These are phyloP conservation scores for Stegostoma tigrinum DNA, from an alignment of 2,113 vertebrate genomes.

Conservation along the genomic window DNA sequence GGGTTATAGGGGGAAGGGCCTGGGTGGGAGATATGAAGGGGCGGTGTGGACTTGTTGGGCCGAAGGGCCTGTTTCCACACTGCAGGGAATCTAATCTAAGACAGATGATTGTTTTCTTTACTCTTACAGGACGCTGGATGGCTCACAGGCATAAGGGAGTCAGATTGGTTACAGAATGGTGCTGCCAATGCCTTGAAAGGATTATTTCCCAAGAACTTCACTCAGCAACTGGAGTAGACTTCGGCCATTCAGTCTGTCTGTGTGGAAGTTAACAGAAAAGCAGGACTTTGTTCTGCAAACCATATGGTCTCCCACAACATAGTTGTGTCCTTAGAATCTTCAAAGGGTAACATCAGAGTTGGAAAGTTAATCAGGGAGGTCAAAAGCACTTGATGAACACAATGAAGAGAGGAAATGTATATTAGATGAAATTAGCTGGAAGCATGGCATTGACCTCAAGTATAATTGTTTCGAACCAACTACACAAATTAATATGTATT, in stretches of 20 bases:
- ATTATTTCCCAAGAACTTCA: constrained; percentile 95
- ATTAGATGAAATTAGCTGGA: neutral
- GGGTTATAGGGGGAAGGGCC: too few species aligned
- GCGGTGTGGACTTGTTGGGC: too few species aligned
- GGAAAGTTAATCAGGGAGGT: neutral
- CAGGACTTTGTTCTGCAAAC: neutral
- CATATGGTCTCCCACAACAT: constrained; percentile 14
- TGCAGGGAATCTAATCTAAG: too few species aligned
- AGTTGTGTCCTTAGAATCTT: constrained; percentile 23
- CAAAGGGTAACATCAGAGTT: constrained; percentile 7
- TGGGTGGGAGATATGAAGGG: too few species aligned
- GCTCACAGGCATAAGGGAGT: constrained; percentile 83
- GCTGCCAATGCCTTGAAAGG: constrained; percentile 65
- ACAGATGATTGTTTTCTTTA: constrained; percentile 39
- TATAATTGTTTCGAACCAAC: constrained; percentile 1
- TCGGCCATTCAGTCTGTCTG: neutral
- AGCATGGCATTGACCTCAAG: constrained; percentile 26
- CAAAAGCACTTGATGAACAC: neutral
- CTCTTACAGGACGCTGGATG: constrained; percentile 86
- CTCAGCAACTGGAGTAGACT: constrained; percentile 66
- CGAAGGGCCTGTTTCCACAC: too few species aligned
- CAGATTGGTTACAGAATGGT: constrained; percentile 73
- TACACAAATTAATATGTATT: constrained; percentile 31
- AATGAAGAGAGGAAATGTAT: neutral
- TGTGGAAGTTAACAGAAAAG: constrained; percentile 16